Percentiles rank a stretch among this genome's conserved stretches.
Evolutionary conservation across 2,113 vertebrate genomes (phyloP).

Genomic region (Anser cygnoides): DNA sequence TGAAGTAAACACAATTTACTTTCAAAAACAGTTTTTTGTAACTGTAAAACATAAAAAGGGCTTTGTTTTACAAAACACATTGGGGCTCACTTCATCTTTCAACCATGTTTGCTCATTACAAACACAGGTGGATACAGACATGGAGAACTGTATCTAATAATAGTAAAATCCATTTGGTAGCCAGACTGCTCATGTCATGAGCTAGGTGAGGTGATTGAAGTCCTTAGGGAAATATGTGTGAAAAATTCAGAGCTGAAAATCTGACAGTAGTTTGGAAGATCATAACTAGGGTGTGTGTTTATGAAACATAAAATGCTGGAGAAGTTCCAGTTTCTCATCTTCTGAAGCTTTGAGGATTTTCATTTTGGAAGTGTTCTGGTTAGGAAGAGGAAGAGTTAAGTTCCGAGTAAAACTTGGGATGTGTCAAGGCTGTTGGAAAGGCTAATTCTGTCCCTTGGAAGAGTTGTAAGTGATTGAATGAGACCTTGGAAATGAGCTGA

Average conservation of each 20-base stretch:
- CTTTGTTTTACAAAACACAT: not conserved
- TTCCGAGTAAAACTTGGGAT: not conserved
- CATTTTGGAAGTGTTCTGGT: not conserved
- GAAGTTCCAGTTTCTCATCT: not conserved
- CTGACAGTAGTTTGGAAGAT: not conserved
- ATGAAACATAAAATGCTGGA: not conserved
- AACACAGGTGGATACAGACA: not conserved
- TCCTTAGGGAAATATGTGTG: not conserved
- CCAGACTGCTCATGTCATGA: not conserved
- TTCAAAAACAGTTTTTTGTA: not conserved
- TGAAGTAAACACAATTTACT: not conserved
- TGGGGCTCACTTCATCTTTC: not conserved
- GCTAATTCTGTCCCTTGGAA: not conserved
- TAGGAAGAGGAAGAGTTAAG: not conserved
- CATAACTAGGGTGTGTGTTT: not conserved
- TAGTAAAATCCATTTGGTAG: not conserved
- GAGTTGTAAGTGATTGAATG: not conserved
- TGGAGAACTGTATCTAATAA: not conserved
- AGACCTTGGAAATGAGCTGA: not conserved
- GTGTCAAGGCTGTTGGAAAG: not conserved
- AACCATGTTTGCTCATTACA: not conserved
- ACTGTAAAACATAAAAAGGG: not conserved
- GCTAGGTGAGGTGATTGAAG: not conserved
- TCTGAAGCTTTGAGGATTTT: not conserved
- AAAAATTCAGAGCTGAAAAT: not conserved